Base-by-base conservation (phyloP, 2,797 vertebrate genomes). In the Bovichtus variegatus region DNA sequence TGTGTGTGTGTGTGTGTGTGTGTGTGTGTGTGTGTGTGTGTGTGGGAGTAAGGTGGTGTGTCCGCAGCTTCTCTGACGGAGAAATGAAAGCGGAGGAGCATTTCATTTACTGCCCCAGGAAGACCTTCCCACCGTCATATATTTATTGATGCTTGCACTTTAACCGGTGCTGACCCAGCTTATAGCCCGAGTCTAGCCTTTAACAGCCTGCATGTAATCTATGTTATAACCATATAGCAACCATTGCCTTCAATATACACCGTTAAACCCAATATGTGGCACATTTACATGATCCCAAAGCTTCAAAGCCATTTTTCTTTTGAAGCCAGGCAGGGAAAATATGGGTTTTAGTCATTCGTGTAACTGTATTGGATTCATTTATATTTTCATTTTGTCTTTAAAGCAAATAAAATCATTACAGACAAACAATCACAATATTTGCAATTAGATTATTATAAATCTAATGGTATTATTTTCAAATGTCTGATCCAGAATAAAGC, bases 91-190 rank as follows among this genome's bases (percentile, higher is more conserved):
- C 9, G 0, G 74, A 83, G 60, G 71, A 71, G 76, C 71, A 73
- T 76, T 92, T 92, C 78, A 89, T 92, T 92, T 86, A 91, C 68
- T 80, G 81, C 83, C 71, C 89, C 81, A 61, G 70, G 51, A 89
- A 87, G 91, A 87, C 84, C 57, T 83, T 84, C 74, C 54, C 58
- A 44, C 76, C 34, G 54, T 82, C 80, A 76, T 86, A 81, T 84
- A 85, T 89, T 92, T 91, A 92, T 85, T 82, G 86, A 87, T 51
- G 51, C 58, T 88, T 76, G 73, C 76, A 85, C 86, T 79, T 77
- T 90, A 70, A 83, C 80, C 44, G 63, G 71, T 87, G 89, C 90
- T 93, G 90, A 91, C 88, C 87, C 71, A 80, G 80, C 83, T 78
- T 53, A 69, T 77, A 83, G 75, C 50, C 80, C 1, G 34, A 55